Percentiles rank a stretch among this genome's conserved stretches.
phyloP scores from a whole-genome alignment of 2,888 invertebrate species.

The Corythucha ciliata region DNA sequence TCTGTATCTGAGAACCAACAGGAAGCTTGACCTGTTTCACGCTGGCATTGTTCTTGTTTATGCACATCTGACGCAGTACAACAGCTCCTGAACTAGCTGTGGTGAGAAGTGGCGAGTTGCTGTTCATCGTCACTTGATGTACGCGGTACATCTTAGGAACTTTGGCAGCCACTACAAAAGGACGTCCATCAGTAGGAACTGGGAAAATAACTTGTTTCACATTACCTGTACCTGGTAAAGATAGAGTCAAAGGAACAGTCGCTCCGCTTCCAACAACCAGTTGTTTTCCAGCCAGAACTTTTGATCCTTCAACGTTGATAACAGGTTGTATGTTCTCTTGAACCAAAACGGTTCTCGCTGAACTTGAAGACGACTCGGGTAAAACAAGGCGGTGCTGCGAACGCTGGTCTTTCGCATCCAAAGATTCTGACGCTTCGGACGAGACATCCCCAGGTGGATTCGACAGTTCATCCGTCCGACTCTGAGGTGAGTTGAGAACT shows the following conservation, averaged over 20 bases:
- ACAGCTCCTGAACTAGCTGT: slow-evolving; percentile 29
- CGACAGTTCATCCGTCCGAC: slow-evolving; percentile 40
- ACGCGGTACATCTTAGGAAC: slow-evolving; percentile 37
- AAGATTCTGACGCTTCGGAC: slow-evolving; percentile 36
- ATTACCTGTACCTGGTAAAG: slow-evolving; percentile 28
- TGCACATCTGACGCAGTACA: slow-evolving; percentile 32
- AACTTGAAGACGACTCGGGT: slow-evolving; percentile 35
- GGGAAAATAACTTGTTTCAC: slow-evolving; percentile 33
- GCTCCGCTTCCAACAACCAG: slow-evolving; percentile 36
- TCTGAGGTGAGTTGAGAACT: slow-evolving; percentile 42
- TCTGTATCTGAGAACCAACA: slow-evolving; percentile 40
- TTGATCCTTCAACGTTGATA: slow-evolving; percentile 33
- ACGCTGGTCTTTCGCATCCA: slow-evolving; percentile 36
- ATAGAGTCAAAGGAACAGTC: slow-evolving; percentile 33
- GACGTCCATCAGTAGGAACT: slow-evolving; percentile 35
- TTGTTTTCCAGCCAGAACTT: slow-evolving; percentile 36
- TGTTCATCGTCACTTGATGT: slow-evolving; percentile 36
- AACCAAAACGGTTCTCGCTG: slow-evolving; percentile 35
- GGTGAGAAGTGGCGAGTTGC: slow-evolving; percentile 31
- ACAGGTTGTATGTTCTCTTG: slow-evolving; percentile 41
- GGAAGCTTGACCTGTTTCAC: slow-evolving; percentile 34
- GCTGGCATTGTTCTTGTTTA: slow-evolving; percentile 28
- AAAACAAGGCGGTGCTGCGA: slow-evolving; percentile 33
- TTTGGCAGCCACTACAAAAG: slow-evolving; percentile 34
- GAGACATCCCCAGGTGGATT: slow-evolving; percentile 48